These are phyloP conservation scores for Tachina grossa DNA, from an alignment of 2,888 invertebrate genomes.

Conservation along the genomic window DNA sequence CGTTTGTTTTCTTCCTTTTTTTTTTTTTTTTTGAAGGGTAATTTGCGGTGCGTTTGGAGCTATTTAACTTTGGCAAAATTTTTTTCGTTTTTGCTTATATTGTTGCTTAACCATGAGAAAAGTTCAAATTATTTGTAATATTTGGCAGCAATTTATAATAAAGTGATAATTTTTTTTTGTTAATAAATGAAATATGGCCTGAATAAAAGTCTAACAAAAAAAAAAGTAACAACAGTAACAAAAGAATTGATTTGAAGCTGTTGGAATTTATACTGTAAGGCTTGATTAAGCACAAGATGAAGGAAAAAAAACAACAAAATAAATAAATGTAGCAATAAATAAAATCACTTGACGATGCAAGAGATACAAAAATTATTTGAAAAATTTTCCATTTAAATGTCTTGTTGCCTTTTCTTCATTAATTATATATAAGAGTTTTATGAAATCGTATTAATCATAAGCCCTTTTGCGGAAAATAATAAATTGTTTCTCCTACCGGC, in stretches of 20 bases:
- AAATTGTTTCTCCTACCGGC: neutral
- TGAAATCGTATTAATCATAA: conserved; percentile 4
- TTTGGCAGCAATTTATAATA: conserved; percentile 56
- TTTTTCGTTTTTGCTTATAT: neutral
- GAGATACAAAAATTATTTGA: neutral
- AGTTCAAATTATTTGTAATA: conserved; percentile 36
- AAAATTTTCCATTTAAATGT: neutral
- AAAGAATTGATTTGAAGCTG: neutral
- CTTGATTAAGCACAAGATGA: neutral
- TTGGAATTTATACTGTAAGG: conserved; percentile 9
- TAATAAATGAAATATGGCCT: conserved; percentile 12
- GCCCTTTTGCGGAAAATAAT: neutral
- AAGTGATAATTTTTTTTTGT: conserved; percentile 43
- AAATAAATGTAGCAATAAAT: neutral
- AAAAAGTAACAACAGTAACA: neutral
- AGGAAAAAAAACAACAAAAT: too few relatives aligned
- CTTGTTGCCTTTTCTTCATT: neutral
- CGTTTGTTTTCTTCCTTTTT: too few relatives aligned
- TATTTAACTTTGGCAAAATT: conserved; percentile 31
- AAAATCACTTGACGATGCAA: neutral
- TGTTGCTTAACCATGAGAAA: neutral
- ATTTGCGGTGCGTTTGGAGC: conserved; percentile 19
- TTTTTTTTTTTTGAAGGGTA: neutral
- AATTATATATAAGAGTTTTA: neutral
- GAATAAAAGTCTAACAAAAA: neutral